phyloP scores from a whole-genome alignment of 1,140 invertebrate species.

The Papilio helenus region DNA sequence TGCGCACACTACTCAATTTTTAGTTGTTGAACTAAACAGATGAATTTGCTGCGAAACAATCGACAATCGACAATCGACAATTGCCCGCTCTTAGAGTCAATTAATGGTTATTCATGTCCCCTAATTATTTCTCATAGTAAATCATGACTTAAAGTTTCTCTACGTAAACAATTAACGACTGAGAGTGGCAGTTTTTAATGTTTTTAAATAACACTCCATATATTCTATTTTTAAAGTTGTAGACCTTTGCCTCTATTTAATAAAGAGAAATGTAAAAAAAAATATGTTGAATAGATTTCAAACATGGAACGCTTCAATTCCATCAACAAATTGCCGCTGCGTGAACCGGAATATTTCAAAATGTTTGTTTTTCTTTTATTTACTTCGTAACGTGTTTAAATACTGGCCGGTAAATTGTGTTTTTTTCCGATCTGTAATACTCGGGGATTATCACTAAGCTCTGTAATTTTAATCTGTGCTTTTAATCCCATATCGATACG shows the following conservation, averaged over 20 bases:
- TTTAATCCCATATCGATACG: constrained; percentile 14
- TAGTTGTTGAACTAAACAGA: no score
- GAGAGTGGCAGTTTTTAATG: not conserved
- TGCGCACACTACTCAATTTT: no score
- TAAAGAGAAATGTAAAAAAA: constrained; percentile 29
- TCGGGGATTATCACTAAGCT: not conserved
- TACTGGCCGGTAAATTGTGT: constrained; percentile 11
- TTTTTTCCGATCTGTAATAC: constrained; percentile 21
- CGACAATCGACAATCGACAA: no score
- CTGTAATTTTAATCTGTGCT: not conserved
- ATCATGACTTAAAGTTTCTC: no score
- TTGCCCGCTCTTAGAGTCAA: no score
- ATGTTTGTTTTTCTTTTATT: constrained; percentile 31
- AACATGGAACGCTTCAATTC: constrained; percentile 29
- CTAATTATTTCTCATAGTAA: no score
- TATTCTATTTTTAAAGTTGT: constrained; percentile 22
- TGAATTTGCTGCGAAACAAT: no score
- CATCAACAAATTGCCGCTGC: constrained; percentile 37
- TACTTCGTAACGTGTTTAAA: constrained; percentile 19
- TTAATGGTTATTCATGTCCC: no score
- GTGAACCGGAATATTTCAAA: constrained; percentile 32
- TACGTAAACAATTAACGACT: no score
- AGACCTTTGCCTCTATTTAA: not conserved
- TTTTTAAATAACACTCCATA: not conserved
- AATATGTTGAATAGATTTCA: constrained; percentile 33